Base-by-base conservation (phyloP, 1,140 invertebrate species). In the Cardiocondyla obscurior region DNA sequence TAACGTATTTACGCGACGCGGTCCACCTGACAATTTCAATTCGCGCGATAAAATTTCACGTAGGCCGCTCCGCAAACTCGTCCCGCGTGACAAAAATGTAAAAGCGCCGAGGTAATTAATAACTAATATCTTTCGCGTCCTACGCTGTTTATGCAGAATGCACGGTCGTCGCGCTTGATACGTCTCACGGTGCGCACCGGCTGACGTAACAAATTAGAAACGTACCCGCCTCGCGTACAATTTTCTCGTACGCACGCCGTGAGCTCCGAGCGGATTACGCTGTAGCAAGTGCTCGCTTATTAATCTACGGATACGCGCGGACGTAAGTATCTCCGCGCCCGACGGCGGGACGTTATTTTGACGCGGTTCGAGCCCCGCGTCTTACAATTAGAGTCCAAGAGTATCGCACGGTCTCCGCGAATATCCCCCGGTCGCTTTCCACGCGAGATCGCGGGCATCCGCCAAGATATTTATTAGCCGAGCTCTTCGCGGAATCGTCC, bases 381-480 rank as follows among this genome's bases (percentile, higher is more conserved):
- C n/a, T n/a, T n/a, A n/a, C n/a, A n/a, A n/a, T n/a, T n/a, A n/a
- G n/a, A n/a, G n/a, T n/a, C 46, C 5, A 79, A 69, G 49, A 53
- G 74, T 79, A 67, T 77, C 44, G 36, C 55, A 39, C 39, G 55
- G n/a, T n/a, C n/a, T 16, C 49, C 30, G 39, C 42, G 44, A 77
- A 77, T 67, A 77, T 42, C 62, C 46, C 33, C 46, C 33, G n/a
- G 36, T 10, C 74, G n/a, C 33, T 39, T 42, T n/a, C 62, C 39
- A 33, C 44, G 36, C 36, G 30, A 67, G 53, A 51, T 64, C 58
- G 57, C 10, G 10, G 8, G 39, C 36, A 77, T 67, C 22, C 22
- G 6, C 3, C 57, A 46, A 79, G 33, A 79, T 69, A 79, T 79
- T 79, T 79, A 69, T 79, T 69, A 69, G 49, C 46, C 1, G 30